Base-by-base conservation (phyloP, 2,113 vertebrate species). In the Cinclus cinclus region DNA sequence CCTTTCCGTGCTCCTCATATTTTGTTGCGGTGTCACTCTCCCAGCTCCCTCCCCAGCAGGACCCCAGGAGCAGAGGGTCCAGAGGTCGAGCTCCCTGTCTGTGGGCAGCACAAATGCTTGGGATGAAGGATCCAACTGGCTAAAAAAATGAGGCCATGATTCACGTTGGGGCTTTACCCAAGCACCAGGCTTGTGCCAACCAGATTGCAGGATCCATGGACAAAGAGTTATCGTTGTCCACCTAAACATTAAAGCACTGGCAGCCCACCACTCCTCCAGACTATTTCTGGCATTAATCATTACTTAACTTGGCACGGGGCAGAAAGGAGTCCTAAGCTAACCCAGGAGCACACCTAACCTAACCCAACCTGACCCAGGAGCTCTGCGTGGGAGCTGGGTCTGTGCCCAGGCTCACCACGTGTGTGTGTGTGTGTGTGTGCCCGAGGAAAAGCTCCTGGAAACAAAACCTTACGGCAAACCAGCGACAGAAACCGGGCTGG, bases 201-300 rank as follows among this genome's bases (percentile, higher is more conserved):
- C 83, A 89, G 83, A 92, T 20, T 67, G 75, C 82, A 65, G 79
- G 83, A 93, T 56, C 83, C 94, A 76, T 17, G 81, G 89, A 93
- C 58, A 93, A 91, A 76, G 90, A 92, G 41, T 62, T 67, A 27
- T 19, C 12, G 24, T 92, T 88, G 93, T 70, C 63, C 73, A 92
- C 15, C 63, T 67, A 46, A 89, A 52, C 31, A 67, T 24, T 16
- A 53, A 27, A 62, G 81, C 25, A 80, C 78, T 50, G 75, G 63
- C 56, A 93, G 55, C 42, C 27, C 60, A 68, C 63, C 63, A 28
- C 37, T 59, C 65, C 55, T 74, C 58, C 80, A 15, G 17, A 56
- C 9, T n/a, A 21, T 6, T 37, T 33, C 74, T 63, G 65, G 24
- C 30, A 37, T 25, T 64, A 35, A 23, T 30, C 53, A 47, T 82